A percentile compares a stretch with the other conserved stretches of the same genome.
These are phyloP conservation scores for Aphaenogaster floridana DNA, from an alignment of 1,140 invertebrate genomes.

Conservation along the genomic window DNA sequence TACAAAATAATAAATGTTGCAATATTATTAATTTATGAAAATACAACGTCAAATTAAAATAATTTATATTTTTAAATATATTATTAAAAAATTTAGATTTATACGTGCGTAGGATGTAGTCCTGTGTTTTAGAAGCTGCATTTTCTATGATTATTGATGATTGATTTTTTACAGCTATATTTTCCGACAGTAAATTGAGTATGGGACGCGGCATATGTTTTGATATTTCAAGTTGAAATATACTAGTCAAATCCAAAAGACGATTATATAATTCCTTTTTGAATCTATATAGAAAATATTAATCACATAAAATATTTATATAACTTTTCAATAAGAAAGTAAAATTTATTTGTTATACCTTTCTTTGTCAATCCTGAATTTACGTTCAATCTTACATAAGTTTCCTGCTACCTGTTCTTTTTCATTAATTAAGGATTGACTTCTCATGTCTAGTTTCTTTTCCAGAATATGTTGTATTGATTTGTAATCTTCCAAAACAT, in stretches of 20 bases:
- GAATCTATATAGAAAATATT: conserved; percentile 74
- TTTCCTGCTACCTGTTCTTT: conserved; percentile 69
- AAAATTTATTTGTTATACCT: conserved; percentile 71
- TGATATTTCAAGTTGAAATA: conserved; percentile 77
- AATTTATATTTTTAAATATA: not conserved
- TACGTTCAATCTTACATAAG: conserved; percentile 68
- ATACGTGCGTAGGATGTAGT: conserved; percentile 54
- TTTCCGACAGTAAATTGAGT: conserved; percentile 79
- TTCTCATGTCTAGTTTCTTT: conserved; percentile 69
- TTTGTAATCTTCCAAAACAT: conserved; percentile 81
- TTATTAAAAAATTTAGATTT: conserved; percentile 31
- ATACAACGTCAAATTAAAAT: not conserved
- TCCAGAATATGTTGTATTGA: conserved; percentile 60
- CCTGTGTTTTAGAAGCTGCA: conserved; percentile 44
- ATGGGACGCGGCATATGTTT: conserved; percentile 67
- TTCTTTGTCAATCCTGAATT: conserved; percentile 77
- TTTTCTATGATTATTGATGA: conserved; percentile 57
- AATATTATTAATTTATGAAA: conserved; percentile 16
- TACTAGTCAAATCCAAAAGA: conserved; percentile 72
- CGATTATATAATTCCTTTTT: conserved; percentile 78
- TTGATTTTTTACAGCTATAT: conserved; percentile 79
- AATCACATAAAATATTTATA: conserved; percentile 20
- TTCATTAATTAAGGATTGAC: conserved; percentile 65
- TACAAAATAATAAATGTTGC: conserved; percentile 29
- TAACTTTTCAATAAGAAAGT: not conserved